Percentiles rank a stretch among this genome's conserved stretches.
These are phyloP conservation scores for Willisornis vidua DNA, from an alignment of 2,113 vertebrate genomes.

Conservation along the genomic window DNA sequence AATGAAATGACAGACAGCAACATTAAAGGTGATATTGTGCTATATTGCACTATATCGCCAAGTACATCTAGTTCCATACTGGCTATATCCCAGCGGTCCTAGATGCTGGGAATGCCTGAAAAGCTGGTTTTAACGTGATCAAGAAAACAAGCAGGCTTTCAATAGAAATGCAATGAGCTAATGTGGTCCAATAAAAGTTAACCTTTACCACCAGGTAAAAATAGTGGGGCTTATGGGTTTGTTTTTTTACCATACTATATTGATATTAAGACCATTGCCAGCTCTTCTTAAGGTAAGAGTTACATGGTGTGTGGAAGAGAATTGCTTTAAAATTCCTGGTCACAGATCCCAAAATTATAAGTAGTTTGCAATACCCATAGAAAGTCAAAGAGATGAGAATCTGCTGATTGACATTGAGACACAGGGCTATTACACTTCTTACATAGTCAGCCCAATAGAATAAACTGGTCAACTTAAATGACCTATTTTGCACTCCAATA, in stretches of 20 bases:
- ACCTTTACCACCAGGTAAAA: background rate
- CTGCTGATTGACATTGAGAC: background rate
- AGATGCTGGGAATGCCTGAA: background rate
- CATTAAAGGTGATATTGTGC: background rate
- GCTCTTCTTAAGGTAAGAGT: background rate
- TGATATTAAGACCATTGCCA: background rate
- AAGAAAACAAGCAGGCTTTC: background rate
- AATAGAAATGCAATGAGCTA: background rate
- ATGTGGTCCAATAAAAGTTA: background rate
- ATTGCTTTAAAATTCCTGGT: background rate
- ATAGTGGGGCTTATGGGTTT: background rate
- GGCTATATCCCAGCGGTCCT: background rate
- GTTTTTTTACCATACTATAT: background rate
- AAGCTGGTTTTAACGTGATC: background rate
- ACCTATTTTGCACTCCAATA: background rate
- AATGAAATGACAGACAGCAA: background rate
- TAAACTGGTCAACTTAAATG: background rate
- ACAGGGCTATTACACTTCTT: background rate
- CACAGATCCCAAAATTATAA: background rate
- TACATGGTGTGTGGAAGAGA: background rate
- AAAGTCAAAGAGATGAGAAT: background rate
- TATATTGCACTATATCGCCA: rapidly evolving
- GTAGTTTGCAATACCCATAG: background rate
- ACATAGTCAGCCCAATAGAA: background rate
- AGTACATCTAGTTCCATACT: background rate